A percentile compares a stretch with the other conserved stretches of the same genome.
Conservation (phyloP, 2,888 invertebrate species). For the Drosophila rellima region DNA sequence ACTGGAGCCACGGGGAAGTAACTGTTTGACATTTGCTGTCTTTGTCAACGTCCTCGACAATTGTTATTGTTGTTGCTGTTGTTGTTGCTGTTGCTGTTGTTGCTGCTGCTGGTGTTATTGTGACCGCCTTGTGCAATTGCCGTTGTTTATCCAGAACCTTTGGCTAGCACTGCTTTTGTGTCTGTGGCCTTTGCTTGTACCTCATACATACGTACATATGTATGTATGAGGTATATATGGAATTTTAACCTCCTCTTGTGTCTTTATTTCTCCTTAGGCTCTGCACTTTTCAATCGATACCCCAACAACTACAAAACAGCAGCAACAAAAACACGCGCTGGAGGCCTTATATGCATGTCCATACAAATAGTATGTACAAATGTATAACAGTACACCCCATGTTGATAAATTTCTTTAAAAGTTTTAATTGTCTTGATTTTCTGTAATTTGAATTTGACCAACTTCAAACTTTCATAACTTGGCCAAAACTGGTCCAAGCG, state of each 20-base stretch:
- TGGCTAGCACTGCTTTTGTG: constrained; percentile 49
- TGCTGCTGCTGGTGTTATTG: constrained; percentile 24
- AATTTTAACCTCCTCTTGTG: constrained; percentile 10
- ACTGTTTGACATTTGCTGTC: constrained; percentile 78
- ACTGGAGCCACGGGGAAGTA: constrained; percentile 40
- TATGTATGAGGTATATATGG: no score
- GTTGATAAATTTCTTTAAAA: constrained; percentile 1
- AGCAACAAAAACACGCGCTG: constrained; percentile 1
- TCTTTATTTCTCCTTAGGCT: neutral
- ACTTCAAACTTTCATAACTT: no score
- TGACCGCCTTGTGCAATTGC: constrained; percentile 57
- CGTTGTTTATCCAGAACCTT: constrained; percentile 52
- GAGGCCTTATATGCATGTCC: no score
- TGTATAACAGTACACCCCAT: neutral
- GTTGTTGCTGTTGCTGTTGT: constrained; percentile 14
- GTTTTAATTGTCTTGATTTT: neutral
- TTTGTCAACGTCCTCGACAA: constrained; percentile 66
- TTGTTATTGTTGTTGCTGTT: constrained; percentile 37
- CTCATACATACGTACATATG: no score
- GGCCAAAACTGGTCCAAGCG: no score
- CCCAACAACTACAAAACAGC: constrained; percentile 15
- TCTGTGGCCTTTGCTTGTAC: constrained; percentile 28
- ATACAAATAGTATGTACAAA: neutral
- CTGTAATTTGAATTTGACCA: neutral
- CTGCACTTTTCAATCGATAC: constrained; percentile 51